These are phyloP conservation scores for Moxostoma hubbsi DNA, from an alignment of 2,797 vertebrate species.

Conservation along the genomic window DNA sequence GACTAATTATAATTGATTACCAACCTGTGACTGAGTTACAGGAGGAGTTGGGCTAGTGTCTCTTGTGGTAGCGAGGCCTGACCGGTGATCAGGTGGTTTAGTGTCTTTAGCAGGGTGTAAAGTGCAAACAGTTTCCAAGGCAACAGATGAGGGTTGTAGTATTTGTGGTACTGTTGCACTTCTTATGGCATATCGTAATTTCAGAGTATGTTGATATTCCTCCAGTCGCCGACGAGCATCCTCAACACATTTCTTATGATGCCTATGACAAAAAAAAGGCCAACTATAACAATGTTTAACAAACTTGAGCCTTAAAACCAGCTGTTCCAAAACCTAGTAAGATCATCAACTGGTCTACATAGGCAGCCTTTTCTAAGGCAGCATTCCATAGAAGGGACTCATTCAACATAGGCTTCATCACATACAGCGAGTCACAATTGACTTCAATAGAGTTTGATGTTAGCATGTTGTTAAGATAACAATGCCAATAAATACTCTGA, in stretches of 20 bases:
- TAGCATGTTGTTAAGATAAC: no score
- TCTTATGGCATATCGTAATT: conserved; percentile 67
- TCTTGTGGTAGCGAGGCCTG: neutral
- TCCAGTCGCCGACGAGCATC: conserved; percentile 81
- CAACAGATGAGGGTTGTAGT: neutral
- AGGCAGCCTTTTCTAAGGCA: neutral
- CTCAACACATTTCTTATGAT: conserved; percentile 82
- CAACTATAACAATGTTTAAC: neutral
- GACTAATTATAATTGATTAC: neutral
- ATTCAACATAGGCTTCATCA: no score
- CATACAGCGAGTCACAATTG: no score
- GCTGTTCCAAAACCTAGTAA: neutral
- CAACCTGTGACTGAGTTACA: neutral
- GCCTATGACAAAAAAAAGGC: conserved; percentile 66
- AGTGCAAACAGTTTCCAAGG: neutral
- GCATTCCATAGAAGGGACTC: no score
- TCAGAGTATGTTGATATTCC: conserved; percentile 85
- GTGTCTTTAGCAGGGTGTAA: neutral
- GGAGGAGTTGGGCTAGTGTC: neutral
- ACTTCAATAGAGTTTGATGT: no score
- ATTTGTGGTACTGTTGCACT: conserved; percentile 32
- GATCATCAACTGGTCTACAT: neutral
- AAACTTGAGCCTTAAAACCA: neutral
- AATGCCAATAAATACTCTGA: no score
- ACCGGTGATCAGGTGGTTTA: neutral